Evolutionary conservation across 2,888 invertebrate genomes (phyloP), one percentile per base, ranked within the genome.

Genomic region (Cerastis rubricosa): DNA sequence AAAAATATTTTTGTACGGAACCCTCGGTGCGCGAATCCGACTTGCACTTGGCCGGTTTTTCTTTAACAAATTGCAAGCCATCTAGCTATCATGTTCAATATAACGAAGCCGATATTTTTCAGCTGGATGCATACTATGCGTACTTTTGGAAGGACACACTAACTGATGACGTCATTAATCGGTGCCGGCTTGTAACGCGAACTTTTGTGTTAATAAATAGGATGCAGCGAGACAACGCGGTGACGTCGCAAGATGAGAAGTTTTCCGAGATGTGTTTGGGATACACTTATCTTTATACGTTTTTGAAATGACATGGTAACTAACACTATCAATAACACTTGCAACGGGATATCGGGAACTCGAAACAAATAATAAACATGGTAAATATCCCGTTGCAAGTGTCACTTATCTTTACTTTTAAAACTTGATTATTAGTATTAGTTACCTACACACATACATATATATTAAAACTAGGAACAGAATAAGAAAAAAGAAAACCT

Each of bases 181-280:
- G 59, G 51, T 72, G 83, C 67, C 66, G 59, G 77, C 61, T 74
- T 70, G 85, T 83, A 86, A 88, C 76, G 67, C 72, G 79, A 87
- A 84, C 85, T 85, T 81, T 84, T 81, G 73, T 81, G 76, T 71
- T 81, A 80, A 87, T 78, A 80, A 87, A 78, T 76, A 74, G 69
- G 68, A 78, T 70, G 74, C 35, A 64, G 51, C 69, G 25, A 54
- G 71, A 59, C 49, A 49, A 54, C 43, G 25, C 29, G n/a, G 54
- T 73, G 73, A 74, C 67, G 73, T 68, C 61, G 64, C 76, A 22
- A 49, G 43, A 79, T 67, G 51, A 51, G 71, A 35, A 19, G 54
- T 43, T 78, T 63, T 29, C 17, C 47, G 51, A 71, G 43, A 35
- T 68, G 19, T 35, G 25, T 68, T 77, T 51, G 35, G 5, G 29